These are phyloP conservation scores for Schrankia costaestrigalis DNA, from an alignment of 2,888 invertebrate genomes.

Conservation along the genomic window DNA sequence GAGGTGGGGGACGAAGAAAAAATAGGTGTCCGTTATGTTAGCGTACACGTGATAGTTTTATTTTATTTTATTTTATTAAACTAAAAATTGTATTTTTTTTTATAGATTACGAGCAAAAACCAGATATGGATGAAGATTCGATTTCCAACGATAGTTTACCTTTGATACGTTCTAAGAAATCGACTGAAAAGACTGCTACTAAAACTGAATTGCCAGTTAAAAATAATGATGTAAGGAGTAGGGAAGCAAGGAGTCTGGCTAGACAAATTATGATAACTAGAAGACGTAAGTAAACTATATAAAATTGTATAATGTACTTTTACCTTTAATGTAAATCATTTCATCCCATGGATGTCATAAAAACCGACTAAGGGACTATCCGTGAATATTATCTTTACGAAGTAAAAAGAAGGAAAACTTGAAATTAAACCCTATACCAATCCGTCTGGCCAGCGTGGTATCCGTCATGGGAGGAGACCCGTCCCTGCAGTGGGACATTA, in stretches of 20 bases:
- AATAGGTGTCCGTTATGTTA: too few relatives aligned
- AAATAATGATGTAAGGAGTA: not conserved
- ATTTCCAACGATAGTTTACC: constrained; percentile 50
- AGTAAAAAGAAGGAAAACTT: too few relatives aligned
- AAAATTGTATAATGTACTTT: not conserved
- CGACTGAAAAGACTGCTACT: not conserved
- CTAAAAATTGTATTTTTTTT: not conserved
- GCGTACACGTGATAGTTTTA: not conserved
- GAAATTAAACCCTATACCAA: too few relatives aligned
- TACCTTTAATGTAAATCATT: not conserved
- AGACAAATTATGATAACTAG: constrained; percentile 11
- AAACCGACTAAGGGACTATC: too few relatives aligned
- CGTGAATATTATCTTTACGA: too few relatives aligned
- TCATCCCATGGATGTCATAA: too few relatives aligned
- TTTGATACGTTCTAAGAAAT: constrained; percentile 16
- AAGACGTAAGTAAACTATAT: constrained; percentile 15
- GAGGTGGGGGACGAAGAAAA: too few relatives aligned
- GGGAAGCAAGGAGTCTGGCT: constrained; percentile 3
- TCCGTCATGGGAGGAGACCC: too few relatives aligned
- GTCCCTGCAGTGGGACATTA: too few relatives aligned
- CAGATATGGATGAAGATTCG: constrained; percentile 30
- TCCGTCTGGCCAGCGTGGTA: too few relatives aligned
- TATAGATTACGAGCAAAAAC: constrained; percentile 35
- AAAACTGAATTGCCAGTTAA: not conserved
- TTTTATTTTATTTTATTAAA: too few relatives aligned